phyloP scores from a whole-genome alignment of 2,797 vertebrate genomes.

The Falco rusticolus region DNA sequence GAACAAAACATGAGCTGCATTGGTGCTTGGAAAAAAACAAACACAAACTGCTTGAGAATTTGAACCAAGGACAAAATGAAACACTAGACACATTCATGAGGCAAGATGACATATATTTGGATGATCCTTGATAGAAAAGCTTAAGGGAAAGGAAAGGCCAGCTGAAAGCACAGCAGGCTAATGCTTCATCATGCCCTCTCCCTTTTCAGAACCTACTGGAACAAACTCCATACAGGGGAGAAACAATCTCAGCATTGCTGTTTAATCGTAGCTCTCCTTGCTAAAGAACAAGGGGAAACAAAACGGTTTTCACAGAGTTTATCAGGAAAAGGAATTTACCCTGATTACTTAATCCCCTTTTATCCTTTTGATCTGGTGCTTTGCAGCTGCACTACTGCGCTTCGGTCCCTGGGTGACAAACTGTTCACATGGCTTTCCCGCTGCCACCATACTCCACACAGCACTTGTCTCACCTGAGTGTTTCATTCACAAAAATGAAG shows the following conservation, averaged over 20 bases:
- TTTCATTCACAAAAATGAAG: background rate
- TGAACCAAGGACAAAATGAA: slow-evolving; percentile 39
- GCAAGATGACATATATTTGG: background rate
- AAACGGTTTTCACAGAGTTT: background rate
- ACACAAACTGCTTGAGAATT: slow-evolving; percentile 1
- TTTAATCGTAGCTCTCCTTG: background rate
- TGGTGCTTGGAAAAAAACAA: background rate
- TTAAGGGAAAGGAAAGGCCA: background rate
- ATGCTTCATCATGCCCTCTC: background rate
- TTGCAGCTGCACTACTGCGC: background rate
- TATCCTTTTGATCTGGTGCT: background rate
- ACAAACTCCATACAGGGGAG: background rate
- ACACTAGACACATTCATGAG: slow-evolving; percentile 1
- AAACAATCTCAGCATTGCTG: background rate
- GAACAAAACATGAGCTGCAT: slow-evolving; percentile 17
- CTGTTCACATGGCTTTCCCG: background rate
- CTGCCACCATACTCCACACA: background rate
- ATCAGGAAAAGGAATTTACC: background rate
- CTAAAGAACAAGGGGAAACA: background rate
- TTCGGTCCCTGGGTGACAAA: background rate
- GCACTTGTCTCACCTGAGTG: background rate
- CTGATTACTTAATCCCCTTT: background rate
- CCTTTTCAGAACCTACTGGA: background rate
- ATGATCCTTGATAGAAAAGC: background rate
- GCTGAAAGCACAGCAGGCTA: background rate